Evolutionary conservation across 1,140 invertebrate genomes (phyloP), one percentile per base, ranked within the genome.

Genomic region (Drosophila sechellia): DNA sequence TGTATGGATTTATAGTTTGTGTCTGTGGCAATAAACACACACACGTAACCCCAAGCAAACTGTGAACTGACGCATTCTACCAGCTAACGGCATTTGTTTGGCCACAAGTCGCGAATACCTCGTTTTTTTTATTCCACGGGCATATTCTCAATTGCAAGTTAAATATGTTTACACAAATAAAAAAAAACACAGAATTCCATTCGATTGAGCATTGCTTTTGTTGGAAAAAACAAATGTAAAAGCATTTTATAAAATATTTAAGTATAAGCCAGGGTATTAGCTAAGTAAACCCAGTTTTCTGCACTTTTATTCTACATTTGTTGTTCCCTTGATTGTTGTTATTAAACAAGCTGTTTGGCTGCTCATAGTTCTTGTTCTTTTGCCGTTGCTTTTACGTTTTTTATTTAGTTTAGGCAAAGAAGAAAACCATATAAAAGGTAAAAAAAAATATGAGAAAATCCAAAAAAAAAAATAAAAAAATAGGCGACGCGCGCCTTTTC

Each of bases 401-500:
- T 31, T 56, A 3, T 3, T 56, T 27, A 78, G 81, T 86, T 81
- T 78, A 65, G 61, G 77, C 54, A 12, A 8, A 39, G 13, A 4
- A 3, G 1, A 52, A 22, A 53, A 12, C 17, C 49, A 20, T 50
- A 39, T 31, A 39, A 65, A 22, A 27, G 46, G 5, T 8, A 42
- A 42, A 17, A 17, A 17, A 53, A 42, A 53, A 61, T 54, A 59
- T 3, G 5, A 17, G 6, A 59, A 27, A 63, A 57, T 46, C 4
- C 3, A 12, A 39, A 39, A 56, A 35, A 60, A 34, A 72, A 39
- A 72, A 15, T 3, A 49, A 50, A n/a, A 54, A 56, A 61, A 50
- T 58, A 65, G 57, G 60, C 59, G 76, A 71, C 60, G 80, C 64
- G 76, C 65, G 60, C 56, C 63, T 70, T 66, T 87, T 78, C 70